Evolutionary conservation across 2,888 invertebrate genomes (phyloP).

Genomic region (Steromphala cineraria): DNA sequence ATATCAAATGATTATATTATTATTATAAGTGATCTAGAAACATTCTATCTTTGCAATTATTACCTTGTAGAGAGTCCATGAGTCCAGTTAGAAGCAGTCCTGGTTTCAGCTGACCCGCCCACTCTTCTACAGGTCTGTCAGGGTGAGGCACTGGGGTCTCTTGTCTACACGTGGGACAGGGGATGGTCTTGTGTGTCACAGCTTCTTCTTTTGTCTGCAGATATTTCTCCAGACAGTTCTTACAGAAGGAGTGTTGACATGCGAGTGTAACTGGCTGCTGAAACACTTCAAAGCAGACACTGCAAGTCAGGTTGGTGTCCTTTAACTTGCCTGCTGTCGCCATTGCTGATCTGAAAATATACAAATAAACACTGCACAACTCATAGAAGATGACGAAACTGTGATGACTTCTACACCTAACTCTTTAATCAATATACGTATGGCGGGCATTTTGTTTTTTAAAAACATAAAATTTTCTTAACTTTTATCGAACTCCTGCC

Average conservation of each 20-base stretch:
- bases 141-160: background rate
- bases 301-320: too few relatives aligned
- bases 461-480: too few relatives aligned
- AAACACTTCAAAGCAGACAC: background rate
- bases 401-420: too few relatives aligned
- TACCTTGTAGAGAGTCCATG: background rate
- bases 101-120: background rate
- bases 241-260: background rate
- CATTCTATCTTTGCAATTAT: too few relatives aligned
- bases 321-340: too few relatives aligned
- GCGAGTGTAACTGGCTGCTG: background rate
- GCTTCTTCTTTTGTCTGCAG: background rate
- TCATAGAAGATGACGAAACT: too few relatives aligned
- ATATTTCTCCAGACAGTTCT: background rate
- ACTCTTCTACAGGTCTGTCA: background rate
- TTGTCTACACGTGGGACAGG: background rate
- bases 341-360: background rate
- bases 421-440: too few relatives aligned
- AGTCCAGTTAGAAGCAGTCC: background rate
- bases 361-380: too few relatives aligned
- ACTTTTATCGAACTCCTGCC: too few relatives aligned
- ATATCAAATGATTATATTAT: too few relatives aligned
- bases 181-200: background rate
- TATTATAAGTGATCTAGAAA: too few relatives aligned
- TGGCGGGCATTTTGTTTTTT: too few relatives aligned